These are phyloP conservation scores for Acanthaster planci DNA, from an alignment of 35 echinoderm and acorn worm genomes.

Conservation along the genomic window DNA sequence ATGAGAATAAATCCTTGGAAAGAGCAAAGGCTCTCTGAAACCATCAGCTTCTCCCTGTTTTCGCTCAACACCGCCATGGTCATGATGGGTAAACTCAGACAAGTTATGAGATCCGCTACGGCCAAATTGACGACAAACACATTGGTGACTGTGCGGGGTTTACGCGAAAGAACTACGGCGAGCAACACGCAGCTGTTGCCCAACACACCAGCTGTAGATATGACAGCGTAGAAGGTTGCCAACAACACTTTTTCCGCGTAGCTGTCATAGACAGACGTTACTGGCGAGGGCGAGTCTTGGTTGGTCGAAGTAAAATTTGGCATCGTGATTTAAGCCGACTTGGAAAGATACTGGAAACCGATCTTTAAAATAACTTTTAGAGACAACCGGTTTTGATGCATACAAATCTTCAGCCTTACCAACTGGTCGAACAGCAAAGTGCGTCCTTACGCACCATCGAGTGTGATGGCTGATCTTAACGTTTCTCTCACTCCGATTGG, in stretches of 20 bases:
- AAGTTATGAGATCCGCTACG: slow-evolving; percentile 52
- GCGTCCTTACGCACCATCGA: too few species aligned
- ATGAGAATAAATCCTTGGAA: slow-evolving; percentile 13
- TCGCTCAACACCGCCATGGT: slow-evolving; percentile 29
- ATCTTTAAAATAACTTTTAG: too few species aligned
- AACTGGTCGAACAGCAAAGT: too few species aligned
- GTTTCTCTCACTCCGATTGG: too few species aligned
- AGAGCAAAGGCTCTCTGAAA: slow-evolving; percentile 39
- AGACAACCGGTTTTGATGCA: too few species aligned
- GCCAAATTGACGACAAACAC: slow-evolving; percentile 59
- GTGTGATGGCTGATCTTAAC: too few species aligned
- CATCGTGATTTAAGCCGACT: too few species aligned
- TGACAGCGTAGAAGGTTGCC: background rate
- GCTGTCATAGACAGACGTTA: too few species aligned
- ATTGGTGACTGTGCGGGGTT: slow-evolving; percentile 62
- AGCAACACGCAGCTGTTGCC: slow-evolving; percentile 60
- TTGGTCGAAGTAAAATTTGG: too few species aligned
- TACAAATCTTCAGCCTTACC: too few species aligned
- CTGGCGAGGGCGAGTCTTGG: too few species aligned
- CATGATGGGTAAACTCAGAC: slow-evolving; percentile 46
- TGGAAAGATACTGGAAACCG: too few species aligned
- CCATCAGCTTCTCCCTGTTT: background rate
- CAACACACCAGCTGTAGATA: slow-evolving; percentile 38
- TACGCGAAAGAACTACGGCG: slow-evolving; percentile 40
- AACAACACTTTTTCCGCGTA: background rate